Conservation (phyloP, 2,113 vertebrate species). For the Cyprinus carpio region DNA sequence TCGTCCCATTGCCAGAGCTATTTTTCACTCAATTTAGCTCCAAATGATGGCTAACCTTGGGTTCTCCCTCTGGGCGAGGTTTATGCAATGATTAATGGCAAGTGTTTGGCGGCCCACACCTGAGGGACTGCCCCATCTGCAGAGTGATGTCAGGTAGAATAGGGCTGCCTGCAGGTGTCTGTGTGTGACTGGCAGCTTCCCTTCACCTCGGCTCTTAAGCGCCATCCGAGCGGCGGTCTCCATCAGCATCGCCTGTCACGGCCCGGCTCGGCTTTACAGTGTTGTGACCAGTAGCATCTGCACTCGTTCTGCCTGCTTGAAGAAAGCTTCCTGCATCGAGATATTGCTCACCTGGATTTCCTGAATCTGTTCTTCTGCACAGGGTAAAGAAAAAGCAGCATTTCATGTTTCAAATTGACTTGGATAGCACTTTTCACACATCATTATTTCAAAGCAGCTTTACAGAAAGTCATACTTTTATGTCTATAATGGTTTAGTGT, state of each 20-base stretch:
- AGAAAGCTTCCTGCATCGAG: too few relatives aligned
- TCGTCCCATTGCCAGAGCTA: slow-evolving; percentile 92
- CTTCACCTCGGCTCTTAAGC: slow-evolving; percentile 43
- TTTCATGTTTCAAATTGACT: not conserved
- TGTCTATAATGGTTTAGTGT: too few relatives aligned
- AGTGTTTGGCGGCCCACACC: slow-evolving; percentile 92
- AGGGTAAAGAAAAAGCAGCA: not conserved
- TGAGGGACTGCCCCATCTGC: slow-evolving; percentile 96
- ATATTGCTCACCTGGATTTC: not conserved
- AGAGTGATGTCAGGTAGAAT: slow-evolving; percentile 90
- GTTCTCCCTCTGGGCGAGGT: slow-evolving; percentile 91
- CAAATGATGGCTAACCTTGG: slow-evolving; percentile 99
- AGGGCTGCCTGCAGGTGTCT: slow-evolving; percentile 68
- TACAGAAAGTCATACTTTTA: not conserved
- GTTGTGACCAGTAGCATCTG: slow-evolving; percentile 37
- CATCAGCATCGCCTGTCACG: slow-evolving; percentile 59
- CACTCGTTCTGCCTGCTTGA: slow-evolving; percentile 45
- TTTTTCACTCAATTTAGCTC: slow-evolving; percentile 99
- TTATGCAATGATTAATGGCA: slow-evolving; percentile 99
- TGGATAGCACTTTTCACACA: not conserved
- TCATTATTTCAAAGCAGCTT: not conserved
- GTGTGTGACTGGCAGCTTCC: slow-evolving; percentile 73
- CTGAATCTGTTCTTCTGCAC: not conserved
- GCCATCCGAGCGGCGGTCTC: slow-evolving; percentile 59
- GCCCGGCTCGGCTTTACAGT: not conserved